Conservation (phyloP, 2,113 vertebrate genomes). For the Acrocephalus arundinaceus region DNA sequence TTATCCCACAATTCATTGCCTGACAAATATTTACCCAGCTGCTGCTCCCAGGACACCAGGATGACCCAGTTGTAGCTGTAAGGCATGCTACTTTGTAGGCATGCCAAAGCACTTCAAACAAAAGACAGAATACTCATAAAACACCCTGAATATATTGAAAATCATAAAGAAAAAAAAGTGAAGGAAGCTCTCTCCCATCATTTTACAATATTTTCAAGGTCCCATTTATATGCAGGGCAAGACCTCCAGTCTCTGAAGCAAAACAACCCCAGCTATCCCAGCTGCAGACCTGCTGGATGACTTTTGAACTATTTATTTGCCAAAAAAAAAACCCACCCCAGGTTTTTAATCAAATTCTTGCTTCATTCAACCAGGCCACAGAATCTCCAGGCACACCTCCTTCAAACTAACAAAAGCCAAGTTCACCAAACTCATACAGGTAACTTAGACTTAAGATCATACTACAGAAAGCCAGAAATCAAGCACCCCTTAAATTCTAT, state of each 20-base stretch:
- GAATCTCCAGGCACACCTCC: not conserved
- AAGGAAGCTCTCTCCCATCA: not conserved
- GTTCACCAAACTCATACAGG: not conserved
- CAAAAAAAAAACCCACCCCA: not conserved
- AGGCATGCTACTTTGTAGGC: not conserved
- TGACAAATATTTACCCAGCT: not conserved
- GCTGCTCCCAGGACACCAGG: not conserved
- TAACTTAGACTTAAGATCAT: not conserved
- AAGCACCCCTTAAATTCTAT: not conserved
- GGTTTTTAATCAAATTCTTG: not conserved
- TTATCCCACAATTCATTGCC: not conserved
- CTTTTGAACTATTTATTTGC: accelerated
- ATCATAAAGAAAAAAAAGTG: not conserved
- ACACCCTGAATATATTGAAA: not conserved
- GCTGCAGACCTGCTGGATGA: not conserved
- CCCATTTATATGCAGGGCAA: not conserved
- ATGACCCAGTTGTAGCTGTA: not conserved
- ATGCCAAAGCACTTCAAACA: not conserved
- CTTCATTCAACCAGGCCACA: not conserved
- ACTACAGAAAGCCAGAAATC: not conserved
- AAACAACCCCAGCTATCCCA: not conserved
- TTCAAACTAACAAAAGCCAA: not conserved
- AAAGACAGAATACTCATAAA: not conserved
- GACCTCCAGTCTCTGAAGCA: not conserved
- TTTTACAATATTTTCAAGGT: not conserved